Evolutionary conservation across 2,113 vertebrate genomes (phyloP), one percentile per base, ranked within the genome.

Genomic region (Oryzias curvinotus): DNA sequence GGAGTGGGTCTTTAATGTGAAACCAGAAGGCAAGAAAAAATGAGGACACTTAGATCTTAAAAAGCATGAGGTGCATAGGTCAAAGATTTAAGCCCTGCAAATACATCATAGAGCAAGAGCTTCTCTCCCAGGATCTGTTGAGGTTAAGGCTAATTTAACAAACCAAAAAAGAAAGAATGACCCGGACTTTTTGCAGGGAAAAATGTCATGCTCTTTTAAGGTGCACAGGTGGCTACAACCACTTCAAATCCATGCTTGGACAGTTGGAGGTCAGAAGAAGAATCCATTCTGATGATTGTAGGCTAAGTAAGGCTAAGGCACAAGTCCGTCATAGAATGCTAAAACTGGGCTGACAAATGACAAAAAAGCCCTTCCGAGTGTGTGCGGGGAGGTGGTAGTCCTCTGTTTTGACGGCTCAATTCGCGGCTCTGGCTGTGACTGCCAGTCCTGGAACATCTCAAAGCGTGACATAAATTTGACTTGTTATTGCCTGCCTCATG

Each of bases 271-370:
- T 79, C 71, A 68, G 53, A 70, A 46, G 69, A 74, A 68, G 59
- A 21, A 62, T 68, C 46, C 56, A 30, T 67, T 71, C 66, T 44
- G 65, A 62, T 67, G 30, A 71, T 66, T 73, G 60, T 28, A 61
- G 57, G 60, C 59, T 52, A 58, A 75, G 57, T 62, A 61, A 50
- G 78, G 68, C 50, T 81, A 65, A 62, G 78, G 52, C 67, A 76
- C 55, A 72, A 59, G 53, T 80, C 51, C 71, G 68, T 56, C 44
- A 26, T 71, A 73, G 73, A 85, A 85, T 78, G 76, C 59, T 48
- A 76, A 85, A 81, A 65, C 50, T 42, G 43, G 18, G 16, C 36
- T 51, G 71, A 75, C 81, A 62, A 87, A 84, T 85, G 68, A 73
- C 52, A 82, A 70, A 75, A 63, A 61, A 52, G 59, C 30, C 59